phyloP scores from a whole-genome alignment of 2,888 invertebrate species.

The Cepaea hortensis region DNA sequence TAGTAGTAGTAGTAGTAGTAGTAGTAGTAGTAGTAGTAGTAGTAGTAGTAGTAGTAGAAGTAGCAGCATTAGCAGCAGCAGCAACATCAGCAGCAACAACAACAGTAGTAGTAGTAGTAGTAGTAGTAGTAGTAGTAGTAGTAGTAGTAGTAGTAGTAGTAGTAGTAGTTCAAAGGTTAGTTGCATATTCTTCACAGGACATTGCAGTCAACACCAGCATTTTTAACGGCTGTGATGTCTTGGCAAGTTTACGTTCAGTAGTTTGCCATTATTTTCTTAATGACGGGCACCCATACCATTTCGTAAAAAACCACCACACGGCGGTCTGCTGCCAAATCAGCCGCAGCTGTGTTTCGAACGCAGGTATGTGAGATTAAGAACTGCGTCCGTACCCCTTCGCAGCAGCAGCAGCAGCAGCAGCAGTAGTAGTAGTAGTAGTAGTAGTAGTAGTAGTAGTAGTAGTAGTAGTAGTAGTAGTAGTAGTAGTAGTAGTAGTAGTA shows the following conservation, averaged over 20 bases:
- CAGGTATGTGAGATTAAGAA: too few relatives aligned
- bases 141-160: neutral
- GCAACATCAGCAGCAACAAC: neutral
- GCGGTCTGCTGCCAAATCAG: too few relatives aligned
- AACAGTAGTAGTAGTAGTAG: neutral
- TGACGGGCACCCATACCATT: too few relatives aligned
- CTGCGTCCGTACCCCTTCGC: neutral
- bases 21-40: neutral
- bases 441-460: slow-evolving; percentile 10
- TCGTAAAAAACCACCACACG: too few relatives aligned
- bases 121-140: neutral
- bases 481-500: slow-evolving; percentile 8
- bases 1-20: neutral
- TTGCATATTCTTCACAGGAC: too few relatives aligned
- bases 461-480: slow-evolving; percentile 9
- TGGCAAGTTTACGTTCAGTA: too few relatives aligned
- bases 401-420: neutral
- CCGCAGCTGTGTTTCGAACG: too few relatives aligned
- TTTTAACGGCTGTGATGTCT: too few relatives aligned
- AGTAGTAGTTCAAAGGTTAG: too few relatives aligned
- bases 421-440: slow-evolving; percentile 7
- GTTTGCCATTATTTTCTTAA: too few relatives aligned
- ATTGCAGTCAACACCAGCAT: too few relatives aligned
- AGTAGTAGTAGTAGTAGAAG: neutral
- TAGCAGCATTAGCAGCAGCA: too few relatives aligned